Evolutionary conservation across 2,797 vertebrate genomes (phyloP).

Genomic region (Alosa sapidissima): DNA sequence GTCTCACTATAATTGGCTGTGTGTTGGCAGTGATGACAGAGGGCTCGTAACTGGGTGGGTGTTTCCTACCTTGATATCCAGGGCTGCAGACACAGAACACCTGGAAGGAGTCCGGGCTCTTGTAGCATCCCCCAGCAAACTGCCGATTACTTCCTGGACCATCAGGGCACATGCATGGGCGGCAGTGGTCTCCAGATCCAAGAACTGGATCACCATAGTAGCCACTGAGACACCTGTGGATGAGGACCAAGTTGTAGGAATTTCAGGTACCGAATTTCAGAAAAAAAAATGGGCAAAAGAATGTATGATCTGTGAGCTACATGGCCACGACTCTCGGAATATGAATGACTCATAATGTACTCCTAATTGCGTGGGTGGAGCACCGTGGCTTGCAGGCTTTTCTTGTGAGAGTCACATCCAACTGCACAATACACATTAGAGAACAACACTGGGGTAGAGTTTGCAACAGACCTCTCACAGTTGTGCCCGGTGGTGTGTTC

Average conservation of each 20-base stretch:
- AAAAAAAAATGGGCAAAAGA: neutral
- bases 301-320: no score
- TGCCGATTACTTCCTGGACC: slow-evolving; percentile 87
- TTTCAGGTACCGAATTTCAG: slow-evolving; percentile 1
- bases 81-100: slow-evolving; percentile 83
- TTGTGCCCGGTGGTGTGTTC: slow-evolving; percentile 83
- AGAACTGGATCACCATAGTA: slow-evolving; percentile 90
- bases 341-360: no score
- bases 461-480: slow-evolving; percentile 84
- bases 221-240: slow-evolving; percentile 83
- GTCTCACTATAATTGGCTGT: neutral
- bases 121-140: slow-evolving; percentile 88
- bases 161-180: slow-evolving; percentile 90
- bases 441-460: neutral
- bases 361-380: no score
- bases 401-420: no score
- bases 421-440: no score
- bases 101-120: slow-evolving; percentile 75
- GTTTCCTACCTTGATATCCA: slow-evolving; percentile 84
- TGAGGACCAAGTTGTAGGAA: neutral
- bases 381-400: no score
- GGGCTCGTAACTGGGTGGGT: neutral
- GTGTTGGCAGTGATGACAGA: slow-evolving; percentile 17
- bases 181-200: slow-evolving; percentile 93
- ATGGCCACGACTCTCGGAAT: no score